These are phyloP conservation scores for Perithous albicinctus DNA, from an alignment of 2,888 invertebrate genomes.

Conservation along the genomic window DNA sequence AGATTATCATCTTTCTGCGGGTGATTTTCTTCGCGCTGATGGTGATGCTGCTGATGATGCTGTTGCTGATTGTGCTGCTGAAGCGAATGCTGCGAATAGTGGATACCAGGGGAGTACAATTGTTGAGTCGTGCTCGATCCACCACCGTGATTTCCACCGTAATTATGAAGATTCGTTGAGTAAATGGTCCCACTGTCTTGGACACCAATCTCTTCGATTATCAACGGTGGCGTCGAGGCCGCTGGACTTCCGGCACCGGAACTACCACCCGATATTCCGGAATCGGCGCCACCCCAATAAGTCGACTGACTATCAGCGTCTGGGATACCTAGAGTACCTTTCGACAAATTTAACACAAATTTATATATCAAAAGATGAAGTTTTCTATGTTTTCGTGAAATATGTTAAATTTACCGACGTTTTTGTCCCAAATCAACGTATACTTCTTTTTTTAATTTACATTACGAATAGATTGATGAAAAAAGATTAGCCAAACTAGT, in stretches of 20 bases:
- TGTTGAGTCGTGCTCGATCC: constrained; percentile 65
- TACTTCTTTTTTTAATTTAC: too few relatives aligned
- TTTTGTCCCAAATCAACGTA: neutral
- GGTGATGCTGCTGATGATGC: constrained; percentile 37
- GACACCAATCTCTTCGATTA: constrained; percentile 81
- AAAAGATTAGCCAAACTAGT: too few relatives aligned
- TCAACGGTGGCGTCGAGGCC: constrained; percentile 82
- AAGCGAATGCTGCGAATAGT: constrained; percentile 65
- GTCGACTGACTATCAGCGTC: constrained; percentile 81
- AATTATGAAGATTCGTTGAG: constrained; percentile 74
- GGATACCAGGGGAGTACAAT: constrained; percentile 72
- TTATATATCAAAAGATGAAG: too few relatives aligned
- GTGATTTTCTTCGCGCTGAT: constrained; percentile 61
- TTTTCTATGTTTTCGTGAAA: neutral
- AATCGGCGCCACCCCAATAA: constrained; percentile 82
- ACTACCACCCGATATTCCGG: constrained; percentile 83
- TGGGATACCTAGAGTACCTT: constrained; percentile 68
- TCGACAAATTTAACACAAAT: too few relatives aligned
- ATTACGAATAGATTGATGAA: too few relatives aligned
- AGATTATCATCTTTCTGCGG: constrained; percentile 40
- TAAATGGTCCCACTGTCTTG: constrained; percentile 77
- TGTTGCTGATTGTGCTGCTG: constrained; percentile 67
- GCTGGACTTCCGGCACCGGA: constrained; percentile 82
- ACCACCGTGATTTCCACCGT: constrained; percentile 64
- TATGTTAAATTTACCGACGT: neutral